Evolutionary conservation across 2,888 invertebrate genomes (phyloP).

Genomic region (Auanema freiburgensis): DNA sequence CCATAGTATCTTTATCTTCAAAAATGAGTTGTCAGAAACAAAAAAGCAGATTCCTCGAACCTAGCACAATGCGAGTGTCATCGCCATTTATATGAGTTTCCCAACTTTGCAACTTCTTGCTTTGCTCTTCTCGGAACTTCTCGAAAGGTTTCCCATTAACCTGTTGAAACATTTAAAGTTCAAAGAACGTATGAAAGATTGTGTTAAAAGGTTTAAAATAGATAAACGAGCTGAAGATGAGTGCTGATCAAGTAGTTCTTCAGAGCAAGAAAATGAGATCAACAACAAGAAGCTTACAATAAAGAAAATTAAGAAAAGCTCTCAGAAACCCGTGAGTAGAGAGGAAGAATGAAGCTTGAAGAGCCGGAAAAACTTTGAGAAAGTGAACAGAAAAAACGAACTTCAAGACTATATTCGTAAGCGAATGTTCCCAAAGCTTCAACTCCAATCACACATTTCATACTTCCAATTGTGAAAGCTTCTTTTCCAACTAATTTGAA

Average conservation of each 20-base stretch:
- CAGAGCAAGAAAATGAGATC: background rate
- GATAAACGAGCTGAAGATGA: background rate
- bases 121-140: conserved; percentile 80
- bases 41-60: conserved; percentile 67
- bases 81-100: conserved; percentile 67
- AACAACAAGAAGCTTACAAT: background rate
- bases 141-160: conserved; percentile 81
- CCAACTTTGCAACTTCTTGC: conserved; percentile 79
- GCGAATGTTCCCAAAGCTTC: conserved; percentile 75
- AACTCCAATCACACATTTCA: conserved; percentile 67
- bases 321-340: no score
- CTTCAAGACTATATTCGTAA: conserved; percentile 78
- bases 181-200: conserved; percentile 1
- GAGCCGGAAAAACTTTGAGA: background rate
- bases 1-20: conserved; percentile 77
- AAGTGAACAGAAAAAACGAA: conserved; percentile 13
- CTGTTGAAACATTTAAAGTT: conserved; percentile 8
- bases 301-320: no score
- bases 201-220: background rate
- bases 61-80: conserved; percentile 74
- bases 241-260: background rate
- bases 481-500: conserved; percentile 87
- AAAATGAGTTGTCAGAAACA: conserved; percentile 32
- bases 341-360: background rate
- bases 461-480: conserved; percentile 70